Base-by-base conservation (phyloP, 2,113 vertebrate genomes). In the Capreolus pygargus region DNA sequence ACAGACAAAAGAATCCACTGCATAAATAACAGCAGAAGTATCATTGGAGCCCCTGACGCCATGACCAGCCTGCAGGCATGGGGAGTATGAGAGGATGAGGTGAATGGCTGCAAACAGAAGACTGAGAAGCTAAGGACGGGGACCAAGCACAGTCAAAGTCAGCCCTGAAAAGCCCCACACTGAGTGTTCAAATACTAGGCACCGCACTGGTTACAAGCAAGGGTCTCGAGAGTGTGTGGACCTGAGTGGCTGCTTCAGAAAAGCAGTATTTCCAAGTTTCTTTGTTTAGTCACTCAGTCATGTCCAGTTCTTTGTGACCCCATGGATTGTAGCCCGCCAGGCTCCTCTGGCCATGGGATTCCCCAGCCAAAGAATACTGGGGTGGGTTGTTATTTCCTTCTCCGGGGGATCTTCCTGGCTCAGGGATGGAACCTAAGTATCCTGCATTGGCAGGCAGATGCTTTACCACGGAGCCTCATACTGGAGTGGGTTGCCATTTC, bases 51-150 rank as follows among this genome's bases (percentile, higher is more conserved):
- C 10, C 5, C 16, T 5, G 23, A 47, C 0, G 8, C 45, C 14
- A 2, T 11, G 28, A 21, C 25, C 25, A 10, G 10, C 50, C 43
- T 28, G 33, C 6, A 9, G 3, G 9, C 27, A 2, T 30, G 27
- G 21, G 33, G 0, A 30, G 5, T 19, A 6, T 0, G 0, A 36
- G 2, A 47, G 57, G 39, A 12, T 16, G 43, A 61, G 12, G 0
- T 45, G 57, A 45, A 19, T 4, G 21, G 28, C 8, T 10, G 23
- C 12, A 52, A 58, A 50, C 1, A 25, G 79, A 55, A 45, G 67
- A 13, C 3, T n/a, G 79, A 12, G 43, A 27, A n/a, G 9, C 17
- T 11, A 12, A 74, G 57, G 8, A 25, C 11, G 30, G 3, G n/a
- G 70, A 36, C 3, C 14, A 25, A 91, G 15, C 27, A 43, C 5